Conservation (phyloP, 2,888 invertebrate genomes). For the Pseudanteris insignis region DNA sequence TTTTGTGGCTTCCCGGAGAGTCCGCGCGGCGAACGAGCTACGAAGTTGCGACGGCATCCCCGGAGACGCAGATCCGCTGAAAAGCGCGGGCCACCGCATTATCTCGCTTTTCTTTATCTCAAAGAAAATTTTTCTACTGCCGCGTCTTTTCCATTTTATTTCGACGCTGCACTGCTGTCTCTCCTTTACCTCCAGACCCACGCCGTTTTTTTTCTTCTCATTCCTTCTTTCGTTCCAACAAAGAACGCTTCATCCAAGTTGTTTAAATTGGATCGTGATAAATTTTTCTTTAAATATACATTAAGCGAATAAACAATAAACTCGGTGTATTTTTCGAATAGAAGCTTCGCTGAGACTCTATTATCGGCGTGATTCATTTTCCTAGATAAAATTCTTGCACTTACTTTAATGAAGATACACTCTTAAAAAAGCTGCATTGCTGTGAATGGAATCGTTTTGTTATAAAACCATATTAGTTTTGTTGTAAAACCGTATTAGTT, state of each 20-base stretch:
- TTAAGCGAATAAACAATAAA: constrained; percentile 22
- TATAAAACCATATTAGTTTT: no score
- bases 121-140: constrained; percentile 40
- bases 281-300: constrained; percentile 35
- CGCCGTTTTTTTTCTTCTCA: constrained; percentile 17
- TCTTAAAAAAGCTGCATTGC: no score
- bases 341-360: no score
- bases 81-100: constrained; percentile 40
- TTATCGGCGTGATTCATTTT: no score
- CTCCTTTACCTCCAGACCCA: constrained; percentile 2
- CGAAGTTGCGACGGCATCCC: constrained; percentile 39
- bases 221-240: constrained; percentile 21
- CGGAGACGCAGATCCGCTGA: constrained; percentile 40
- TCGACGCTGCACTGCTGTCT: constrained; percentile 2
- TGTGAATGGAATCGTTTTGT: no score
- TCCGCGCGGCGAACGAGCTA: constrained; percentile 16
- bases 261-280: constrained; percentile 31
- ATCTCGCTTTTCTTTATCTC: constrained; percentile 44
- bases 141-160: constrained; percentile 29
- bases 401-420: no score
- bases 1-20: constrained; percentile 40
- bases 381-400: no score
- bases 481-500: no score
- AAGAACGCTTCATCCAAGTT: constrained; percentile 32
- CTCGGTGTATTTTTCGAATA: no score